Evolutionary conservation across 2,797 vertebrate genomes (phyloP).

Genomic region (Platalea minor): DNA sequence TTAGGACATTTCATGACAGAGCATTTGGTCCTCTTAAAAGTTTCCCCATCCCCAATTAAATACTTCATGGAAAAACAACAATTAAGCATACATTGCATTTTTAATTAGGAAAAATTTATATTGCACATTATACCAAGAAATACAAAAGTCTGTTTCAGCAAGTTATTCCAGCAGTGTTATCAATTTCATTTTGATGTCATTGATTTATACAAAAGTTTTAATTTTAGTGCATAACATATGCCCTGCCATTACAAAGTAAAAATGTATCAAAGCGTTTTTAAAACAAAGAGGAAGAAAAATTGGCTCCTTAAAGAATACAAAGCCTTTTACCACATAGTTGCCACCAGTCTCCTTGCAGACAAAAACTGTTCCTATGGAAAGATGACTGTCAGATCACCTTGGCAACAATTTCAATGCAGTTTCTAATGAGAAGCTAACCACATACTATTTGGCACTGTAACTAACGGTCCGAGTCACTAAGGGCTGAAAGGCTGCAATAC

Average conservation of each 20-base stretch:
- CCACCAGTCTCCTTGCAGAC: background rate
- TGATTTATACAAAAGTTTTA: background rate
- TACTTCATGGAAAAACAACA: conserved; percentile 56
- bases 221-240: conserved; percentile 1
- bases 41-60: conserved; percentile 63
- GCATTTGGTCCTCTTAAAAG: conserved; percentile 67
- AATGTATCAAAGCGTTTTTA: background rate
- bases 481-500: background rate
- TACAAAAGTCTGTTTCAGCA: conserved; percentile 29
- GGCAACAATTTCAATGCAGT: background rate
- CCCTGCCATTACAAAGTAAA: conserved; percentile 7
- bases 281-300: background rate
- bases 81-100: conserved; percentile 53
- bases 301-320: background rate
- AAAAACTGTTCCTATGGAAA: background rate
- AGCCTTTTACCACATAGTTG: background rate
- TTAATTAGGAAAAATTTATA: conserved; percentile 52
- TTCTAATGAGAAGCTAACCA: background rate
- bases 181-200: background rate
- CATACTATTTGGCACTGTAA: background rate
- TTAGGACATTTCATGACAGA: conserved; percentile 64
- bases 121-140: conserved; percentile 72
- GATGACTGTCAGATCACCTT: background rate
- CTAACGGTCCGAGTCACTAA: background rate
- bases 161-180: conserved; percentile 46